phyloP scores from a whole-genome alignment of 2,888 invertebrate genomes.

The Caradrina clavipalpis region DNA sequence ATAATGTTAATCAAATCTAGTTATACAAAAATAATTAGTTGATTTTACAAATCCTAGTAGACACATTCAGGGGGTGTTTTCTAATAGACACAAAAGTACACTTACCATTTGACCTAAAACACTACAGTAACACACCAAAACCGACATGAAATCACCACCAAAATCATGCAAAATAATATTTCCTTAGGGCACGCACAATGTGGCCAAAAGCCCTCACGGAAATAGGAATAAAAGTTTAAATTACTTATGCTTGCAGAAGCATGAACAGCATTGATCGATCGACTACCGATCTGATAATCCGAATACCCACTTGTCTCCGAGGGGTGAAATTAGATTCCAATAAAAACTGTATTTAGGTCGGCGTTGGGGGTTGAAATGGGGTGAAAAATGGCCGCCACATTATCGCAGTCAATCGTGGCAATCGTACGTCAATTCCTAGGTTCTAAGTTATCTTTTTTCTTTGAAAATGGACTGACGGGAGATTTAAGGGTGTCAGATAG shows the following conservation, averaged over 20 bases:
- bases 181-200: conserved; percentile 31
- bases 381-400: conserved; percentile 61
- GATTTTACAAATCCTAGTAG: no score
- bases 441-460: conserved; percentile 40
- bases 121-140: not conserved
- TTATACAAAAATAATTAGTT: no score
- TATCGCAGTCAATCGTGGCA: conserved; percentile 45
- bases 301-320: conserved; percentile 59
- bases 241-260: conserved; percentile 61
- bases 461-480: conserved; percentile 6
- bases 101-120: not conserved
- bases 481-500: conserved; percentile 23
- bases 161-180: conserved; percentile 42
- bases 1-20: no score
- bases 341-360: conserved; percentile 65
- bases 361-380: conserved; percentile 34
- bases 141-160: conserved; percentile 13
- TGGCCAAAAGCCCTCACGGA: conserved; percentile 49
- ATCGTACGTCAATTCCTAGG: conserved; percentile 46
- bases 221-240: conserved; percentile 63
- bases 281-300: conserved; percentile 50
- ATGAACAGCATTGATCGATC: conserved; percentile 67
- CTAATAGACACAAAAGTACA: no score
- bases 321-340: conserved; percentile 69
- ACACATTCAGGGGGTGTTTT: no score